Base-by-base conservation (phyloP, 2,113 vertebrate species). In the Cyprinus carpio region DNA sequence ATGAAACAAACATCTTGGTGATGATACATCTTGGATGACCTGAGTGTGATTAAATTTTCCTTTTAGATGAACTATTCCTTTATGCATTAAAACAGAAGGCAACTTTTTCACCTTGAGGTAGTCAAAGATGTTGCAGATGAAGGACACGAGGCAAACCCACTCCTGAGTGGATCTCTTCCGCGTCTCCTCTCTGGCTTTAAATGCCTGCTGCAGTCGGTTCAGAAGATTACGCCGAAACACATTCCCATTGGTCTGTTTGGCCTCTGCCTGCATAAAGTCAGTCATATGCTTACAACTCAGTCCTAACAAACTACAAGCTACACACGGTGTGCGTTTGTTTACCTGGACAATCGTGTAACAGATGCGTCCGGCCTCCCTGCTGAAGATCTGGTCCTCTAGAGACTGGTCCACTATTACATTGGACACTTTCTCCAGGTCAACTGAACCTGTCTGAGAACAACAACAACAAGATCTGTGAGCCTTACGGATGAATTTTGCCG, bases 51-150 rank as follows among this genome's bases (percentile, higher is more conserved):
- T 58, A 58, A 0, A 54, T 18, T 18, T 54, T 54, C 5, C 1
- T 54, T 54, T 54, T 18, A 5, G 16, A 16, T 54, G 16, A 54
- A 2, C 2, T 58, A 23, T 11, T 9, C 1, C 29, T 64, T 43
- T 27, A 16, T 60, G 4, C 29, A 18, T 60, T 31, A n/a, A 18
- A 46, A 72, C 43, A 9, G 12, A 58, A 25, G 60, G 7, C 18
- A 11, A 7, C 1, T 10, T 0, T 0, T 60, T 75, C 60, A 99
- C 98, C 95, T 96, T 96, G 90, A 99, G 94, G 94, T 99, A 98
- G 94, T 99, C 97, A 0, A 98, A 99, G 93, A 98, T 93, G 94
- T 97, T 99, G 89, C 97, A 99, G 95, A 99, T 99, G 90, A 99
- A 99, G 54, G 96, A 97, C 91, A 99, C 97, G 0, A 93, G 97